These are phyloP conservation scores for Cephus runcator DNA, from an alignment of 2,888 invertebrate species.

Conservation along the genomic window DNA sequence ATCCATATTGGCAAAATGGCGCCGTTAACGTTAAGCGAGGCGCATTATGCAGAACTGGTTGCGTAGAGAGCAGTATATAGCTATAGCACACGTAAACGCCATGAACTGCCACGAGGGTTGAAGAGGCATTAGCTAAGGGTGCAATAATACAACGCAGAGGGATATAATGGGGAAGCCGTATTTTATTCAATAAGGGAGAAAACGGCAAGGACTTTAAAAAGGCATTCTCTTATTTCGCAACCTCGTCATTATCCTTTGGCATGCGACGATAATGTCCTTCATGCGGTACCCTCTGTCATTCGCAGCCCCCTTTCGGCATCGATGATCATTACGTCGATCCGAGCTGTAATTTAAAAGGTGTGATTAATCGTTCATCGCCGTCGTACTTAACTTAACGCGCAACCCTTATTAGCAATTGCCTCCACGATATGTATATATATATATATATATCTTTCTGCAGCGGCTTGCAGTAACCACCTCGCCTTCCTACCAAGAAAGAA, in stretches of 20 bases:
- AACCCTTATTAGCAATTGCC: no score
- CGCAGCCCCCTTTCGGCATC: constrained; percentile 34
- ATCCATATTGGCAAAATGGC: constrained; percentile 62
- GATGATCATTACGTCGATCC: constrained; percentile 42
- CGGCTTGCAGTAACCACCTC: no score
- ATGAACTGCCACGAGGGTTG: no score
- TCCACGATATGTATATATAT: no score
- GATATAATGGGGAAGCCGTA: no score
- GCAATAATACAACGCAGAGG: no score
- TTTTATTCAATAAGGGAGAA: no score
- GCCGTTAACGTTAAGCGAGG: constrained; percentile 63
- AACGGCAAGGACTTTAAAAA: no score
- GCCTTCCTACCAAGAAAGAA: no score
- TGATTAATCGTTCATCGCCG: constrained; percentile 51
- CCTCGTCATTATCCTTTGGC: constrained; percentile 54
- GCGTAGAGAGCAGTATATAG: constrained; percentile 26
- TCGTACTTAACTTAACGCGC: not conserved
- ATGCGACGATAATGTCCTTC: constrained; percentile 19
- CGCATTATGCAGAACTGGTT: constrained; percentile 46
- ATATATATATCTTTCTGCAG: no score
- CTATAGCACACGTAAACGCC: no score
- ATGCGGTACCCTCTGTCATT: constrained; percentile 26
- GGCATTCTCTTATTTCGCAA: not conserved
- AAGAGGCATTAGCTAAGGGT: no score
- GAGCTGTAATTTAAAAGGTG: constrained; percentile 49